Percentiles rank a stretch among this genome's conserved stretches.
phyloP scores from a whole-genome alignment of 2,113 vertebrate species.

The Macquaria australasica region DNA sequence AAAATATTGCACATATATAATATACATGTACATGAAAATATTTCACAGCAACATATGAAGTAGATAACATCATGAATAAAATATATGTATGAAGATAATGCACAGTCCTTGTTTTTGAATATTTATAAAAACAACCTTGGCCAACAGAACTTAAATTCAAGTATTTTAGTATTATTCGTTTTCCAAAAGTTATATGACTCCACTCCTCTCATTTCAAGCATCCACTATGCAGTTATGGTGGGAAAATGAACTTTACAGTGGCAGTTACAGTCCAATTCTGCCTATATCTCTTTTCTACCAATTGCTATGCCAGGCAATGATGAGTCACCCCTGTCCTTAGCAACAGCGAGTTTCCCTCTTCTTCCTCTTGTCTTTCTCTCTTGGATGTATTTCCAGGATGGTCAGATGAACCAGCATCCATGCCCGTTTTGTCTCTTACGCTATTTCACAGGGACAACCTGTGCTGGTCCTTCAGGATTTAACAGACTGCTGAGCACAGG shows the following conservation, averaged over 20 bases:
- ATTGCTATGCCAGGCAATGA: neutral
- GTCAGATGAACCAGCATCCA: slow-evolving; percentile 26
- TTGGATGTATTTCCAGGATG: neutral
- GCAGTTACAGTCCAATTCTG: slow-evolving; percentile 3
- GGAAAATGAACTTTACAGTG: slow-evolving; percentile 1
- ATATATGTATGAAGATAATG: no score
- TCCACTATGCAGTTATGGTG: neutral
- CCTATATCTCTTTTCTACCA: slow-evolving; percentile 2
- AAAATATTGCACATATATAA: no score
- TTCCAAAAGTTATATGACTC: neutral
- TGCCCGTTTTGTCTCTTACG: slow-evolving; percentile 33
- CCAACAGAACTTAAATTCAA: slow-evolving; percentile 16
- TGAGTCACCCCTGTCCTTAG: slow-evolving; percentile 4
- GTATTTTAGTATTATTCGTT: neutral
- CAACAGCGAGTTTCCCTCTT: slow-evolving; percentile 7
- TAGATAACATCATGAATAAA: no score
- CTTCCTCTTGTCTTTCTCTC: neutral
- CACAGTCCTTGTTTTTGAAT: neutral
- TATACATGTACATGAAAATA: no score
- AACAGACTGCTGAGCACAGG: slow-evolving; percentile 66
- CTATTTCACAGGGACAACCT: slow-evolving; percentile 63
- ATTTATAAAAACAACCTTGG: neutral
- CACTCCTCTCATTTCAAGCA: slow-evolving; percentile 8
- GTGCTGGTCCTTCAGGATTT: slow-evolving; percentile 63
- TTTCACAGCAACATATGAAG: no score